Evolutionary conservation across 2,797 vertebrate species (phyloP), one percentile per base, ranked within the genome.

Genomic region (Bucorvus abyssinicus): DNA sequence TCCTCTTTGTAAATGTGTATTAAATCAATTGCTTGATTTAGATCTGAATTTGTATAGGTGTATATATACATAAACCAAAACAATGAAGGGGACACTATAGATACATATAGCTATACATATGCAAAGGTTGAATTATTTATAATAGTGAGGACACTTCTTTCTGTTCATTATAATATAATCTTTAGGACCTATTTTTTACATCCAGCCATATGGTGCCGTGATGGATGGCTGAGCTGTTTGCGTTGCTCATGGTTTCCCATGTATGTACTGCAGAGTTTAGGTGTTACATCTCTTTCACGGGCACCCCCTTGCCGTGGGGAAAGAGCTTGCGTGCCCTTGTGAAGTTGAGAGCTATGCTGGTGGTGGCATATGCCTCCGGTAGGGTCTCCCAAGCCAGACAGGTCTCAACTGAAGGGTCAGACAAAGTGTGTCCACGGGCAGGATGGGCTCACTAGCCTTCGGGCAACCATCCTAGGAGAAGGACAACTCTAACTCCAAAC

Each of bases 111-210:
- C 56, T 32, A 27, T 38, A 20, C 3, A 8, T 18, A 27, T 10
- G 53, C 29, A 70, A 34, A 91, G 11, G 11, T 71, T 85, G 88
- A 34, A 88, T 91, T 74, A 83, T 71, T 84, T 80, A 6, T 63
- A 36, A 45, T 22, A 81, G 21, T 5, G 29, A 77, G 88, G 64
- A 14, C 40, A 24, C 40, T 60, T 26, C 56, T 38, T 84, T 87
- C 79, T 85, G 42, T 47, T 86, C 69, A 68, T 91, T 86, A 56
- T 24, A 73, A 59, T 63, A 64, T 64, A 63, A 87, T 92, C 83
- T 75, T 90, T 63, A 84, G 76, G 60, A 78, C 76, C 53, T 94
- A 70, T 86, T 88, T 96, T 94, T 94, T 45, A 3, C 94, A 50
- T 5, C 64, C 45, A 57, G 30, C 85, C 96, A 93, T 95, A 93